Percentiles rank a stretch among this genome's conserved stretches.
Conservation (phyloP, 2,797 vertebrate genomes). For the Erpetoichthys calabaricus region DNA sequence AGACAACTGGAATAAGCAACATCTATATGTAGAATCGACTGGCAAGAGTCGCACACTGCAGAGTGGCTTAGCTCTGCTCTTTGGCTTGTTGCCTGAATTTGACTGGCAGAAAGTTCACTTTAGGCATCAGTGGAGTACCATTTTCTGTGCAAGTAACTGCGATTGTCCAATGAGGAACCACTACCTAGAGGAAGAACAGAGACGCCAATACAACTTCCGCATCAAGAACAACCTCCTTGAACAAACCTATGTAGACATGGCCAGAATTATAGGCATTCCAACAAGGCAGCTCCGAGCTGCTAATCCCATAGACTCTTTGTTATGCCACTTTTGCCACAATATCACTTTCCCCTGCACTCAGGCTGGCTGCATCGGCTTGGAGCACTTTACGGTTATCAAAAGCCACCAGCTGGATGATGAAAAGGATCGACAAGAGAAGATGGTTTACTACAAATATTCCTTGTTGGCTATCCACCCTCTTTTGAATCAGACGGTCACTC, state of each 20-base stretch:
- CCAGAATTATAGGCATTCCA: constrained; percentile 63
- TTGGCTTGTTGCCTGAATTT: constrained; percentile 71
- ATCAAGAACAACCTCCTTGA: constrained; percentile 65
- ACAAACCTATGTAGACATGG: constrained; percentile 72
- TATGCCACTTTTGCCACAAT: constrained; percentile 86
- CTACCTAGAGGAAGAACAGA: constrained; percentile 82
- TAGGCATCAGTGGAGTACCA: constrained; percentile 78
- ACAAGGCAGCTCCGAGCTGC: constrained; percentile 74
- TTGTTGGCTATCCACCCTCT: constrained; percentile 75
- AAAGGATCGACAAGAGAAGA: constrained; percentile 59
- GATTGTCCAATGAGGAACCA: constrained; percentile 78
- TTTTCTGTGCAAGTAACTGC: constrained; percentile 78
- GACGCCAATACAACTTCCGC: constrained; percentile 72
- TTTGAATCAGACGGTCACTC: constrained; percentile 69
- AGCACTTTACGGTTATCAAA: constrained; percentile 80
- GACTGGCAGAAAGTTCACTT: constrained; percentile 72
- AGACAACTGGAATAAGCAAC: constrained; percentile 55
- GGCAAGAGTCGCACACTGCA: constrained; percentile 87
- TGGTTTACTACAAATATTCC: constrained; percentile 71
- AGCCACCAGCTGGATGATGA: constrained; percentile 82
- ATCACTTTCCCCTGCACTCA: constrained; percentile 74
- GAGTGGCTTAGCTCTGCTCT: constrained; percentile 79
- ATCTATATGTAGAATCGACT: constrained; percentile 82
- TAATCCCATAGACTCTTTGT: constrained; percentile 82
- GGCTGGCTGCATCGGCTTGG: constrained; percentile 57